Percentiles rank a stretch among this genome's conserved stretches.
phyloP scores from a whole-genome alignment of 1,140 invertebrate genomes.

The Phymorhynchus buccinoides region DNA sequence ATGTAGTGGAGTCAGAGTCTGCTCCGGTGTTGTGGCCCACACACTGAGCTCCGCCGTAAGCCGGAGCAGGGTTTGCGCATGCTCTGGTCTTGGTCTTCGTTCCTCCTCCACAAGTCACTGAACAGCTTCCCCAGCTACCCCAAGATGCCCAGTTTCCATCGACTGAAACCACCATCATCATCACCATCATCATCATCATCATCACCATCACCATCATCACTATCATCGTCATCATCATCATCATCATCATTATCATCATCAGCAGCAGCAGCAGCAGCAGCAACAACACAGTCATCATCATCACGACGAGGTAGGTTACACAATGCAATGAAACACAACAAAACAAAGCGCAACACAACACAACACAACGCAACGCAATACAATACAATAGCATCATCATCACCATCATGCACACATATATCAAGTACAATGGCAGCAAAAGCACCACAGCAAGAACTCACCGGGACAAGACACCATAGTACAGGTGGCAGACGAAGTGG shows the following conservation, averaged over 20 bases:
- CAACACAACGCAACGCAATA: too few species aligned
- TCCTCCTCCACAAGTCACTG: constrained; percentile 59
- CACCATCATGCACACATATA: too few species aligned
- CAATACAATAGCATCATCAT: too few species aligned
- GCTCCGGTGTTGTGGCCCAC: too few species aligned
- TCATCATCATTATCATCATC: background rate
- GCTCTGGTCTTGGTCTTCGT: constrained; percentile 47
- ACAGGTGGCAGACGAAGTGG: background rate
- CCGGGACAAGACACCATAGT: background rate
- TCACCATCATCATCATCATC: background rate
- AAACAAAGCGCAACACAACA: too few species aligned
- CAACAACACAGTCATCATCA: too few species aligned
- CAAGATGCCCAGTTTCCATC: constrained; percentile 64
- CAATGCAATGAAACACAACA: too few species aligned
- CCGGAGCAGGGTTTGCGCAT: constrained; percentile 66
- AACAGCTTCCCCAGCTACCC: constrained; percentile 57
- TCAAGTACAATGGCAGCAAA: too few species aligned
- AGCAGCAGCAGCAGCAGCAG: too few species aligned
- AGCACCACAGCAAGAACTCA: background rate
- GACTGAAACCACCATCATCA: constrained; percentile 47
- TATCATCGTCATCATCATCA: background rate
- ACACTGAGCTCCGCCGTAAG: background rate
- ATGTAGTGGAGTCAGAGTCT: background rate
- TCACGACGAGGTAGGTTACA: too few species aligned
- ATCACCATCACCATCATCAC: background rate